phyloP scores from a whole-genome alignment of 2,797 vertebrate genomes.

The Miichthys miiuy region DNA sequence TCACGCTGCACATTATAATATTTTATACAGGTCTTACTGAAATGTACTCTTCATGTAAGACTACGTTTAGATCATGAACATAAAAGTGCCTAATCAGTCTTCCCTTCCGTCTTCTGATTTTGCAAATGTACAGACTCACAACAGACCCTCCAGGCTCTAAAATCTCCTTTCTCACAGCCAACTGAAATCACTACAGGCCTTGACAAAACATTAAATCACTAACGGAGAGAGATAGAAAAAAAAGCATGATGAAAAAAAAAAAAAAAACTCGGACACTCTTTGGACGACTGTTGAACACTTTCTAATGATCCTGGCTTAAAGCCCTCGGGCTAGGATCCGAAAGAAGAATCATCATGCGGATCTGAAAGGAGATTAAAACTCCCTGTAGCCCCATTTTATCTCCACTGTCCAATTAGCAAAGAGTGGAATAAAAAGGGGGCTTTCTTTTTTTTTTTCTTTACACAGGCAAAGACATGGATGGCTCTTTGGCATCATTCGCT shows the following conservation, averaged over 20 bases:
- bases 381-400: constrained; percentile 69
- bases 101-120: not conserved
- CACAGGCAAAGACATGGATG: constrained; percentile 73
- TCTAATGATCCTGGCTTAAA: constrained; percentile 72
- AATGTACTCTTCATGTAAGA: constrained; percentile 17
- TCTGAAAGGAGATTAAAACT: constrained; percentile 77
- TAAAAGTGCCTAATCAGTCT: constrained; percentile 18
- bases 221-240: constrained; percentile 30
- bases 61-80: not conserved
- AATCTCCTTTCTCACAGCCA: constrained; percentile 30
- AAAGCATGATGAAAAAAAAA: not conserved
- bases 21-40: constrained; percentile 13
- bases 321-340: constrained; percentile 58
- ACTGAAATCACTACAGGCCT: constrained; percentile 38
- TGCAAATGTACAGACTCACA: constrained; percentile 21
- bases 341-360: constrained; percentile 63
- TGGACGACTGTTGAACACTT: constrained; percentile 63
- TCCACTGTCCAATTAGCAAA: constrained; percentile 76
- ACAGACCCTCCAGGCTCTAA: constrained; percentile 16
- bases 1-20: not conserved
- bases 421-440: constrained; percentile 61
- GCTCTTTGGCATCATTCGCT: constrained; percentile 75
- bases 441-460: constrained; percentile 38
- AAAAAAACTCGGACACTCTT: constrained; percentile 45
- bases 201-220: constrained; percentile 56